Evolutionary conservation across 1,140 invertebrate species (phyloP).

Genomic region (Trachymyrmex cornetzi): DNA sequence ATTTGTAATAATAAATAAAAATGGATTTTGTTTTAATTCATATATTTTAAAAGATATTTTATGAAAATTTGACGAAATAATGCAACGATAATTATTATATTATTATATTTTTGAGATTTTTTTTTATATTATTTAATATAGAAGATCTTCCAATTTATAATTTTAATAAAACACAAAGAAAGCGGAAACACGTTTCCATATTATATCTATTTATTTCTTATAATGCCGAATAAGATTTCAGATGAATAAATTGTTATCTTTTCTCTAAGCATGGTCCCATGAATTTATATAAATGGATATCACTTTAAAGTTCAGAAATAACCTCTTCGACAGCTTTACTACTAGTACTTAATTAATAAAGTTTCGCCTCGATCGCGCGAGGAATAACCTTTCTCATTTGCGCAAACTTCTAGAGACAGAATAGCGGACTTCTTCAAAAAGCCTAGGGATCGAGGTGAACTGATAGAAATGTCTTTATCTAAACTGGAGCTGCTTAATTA

Average conservation of each 20-base stretch:
- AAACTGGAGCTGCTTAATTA: constrained; percentile 41
- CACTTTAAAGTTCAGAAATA: constrained; percentile 49
- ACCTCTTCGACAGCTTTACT: constrained; percentile 39
- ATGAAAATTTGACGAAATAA: neutral
- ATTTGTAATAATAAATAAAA: neutral
- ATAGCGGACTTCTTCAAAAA: constrained; percentile 47
- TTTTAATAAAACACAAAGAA: neutral
- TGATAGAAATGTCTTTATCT: constrained; percentile 53
- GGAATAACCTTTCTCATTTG: constrained; percentile 50
- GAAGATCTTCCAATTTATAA: neutral
- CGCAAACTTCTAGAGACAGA: constrained; percentile 34
- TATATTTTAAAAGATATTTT: neutral
- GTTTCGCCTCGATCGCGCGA: constrained; percentile 32
- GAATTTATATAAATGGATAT: constrained; percentile 40
- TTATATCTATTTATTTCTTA: neutral
- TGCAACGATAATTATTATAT: neutral
- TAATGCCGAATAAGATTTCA: neutral
- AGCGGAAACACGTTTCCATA: neutral
- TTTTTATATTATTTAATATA: neutral
- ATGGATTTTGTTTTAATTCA: neutral
- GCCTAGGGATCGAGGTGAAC: neutral
- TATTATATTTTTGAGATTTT: neutral
- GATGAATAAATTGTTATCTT: constrained; percentile 23
- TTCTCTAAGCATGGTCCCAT: neutral
- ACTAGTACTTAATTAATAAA: constrained; percentile 61